Evolutionary conservation across 2,113 vertebrate genomes (phyloP).

Genomic region (Cephalopholis sonnerati): DNA sequence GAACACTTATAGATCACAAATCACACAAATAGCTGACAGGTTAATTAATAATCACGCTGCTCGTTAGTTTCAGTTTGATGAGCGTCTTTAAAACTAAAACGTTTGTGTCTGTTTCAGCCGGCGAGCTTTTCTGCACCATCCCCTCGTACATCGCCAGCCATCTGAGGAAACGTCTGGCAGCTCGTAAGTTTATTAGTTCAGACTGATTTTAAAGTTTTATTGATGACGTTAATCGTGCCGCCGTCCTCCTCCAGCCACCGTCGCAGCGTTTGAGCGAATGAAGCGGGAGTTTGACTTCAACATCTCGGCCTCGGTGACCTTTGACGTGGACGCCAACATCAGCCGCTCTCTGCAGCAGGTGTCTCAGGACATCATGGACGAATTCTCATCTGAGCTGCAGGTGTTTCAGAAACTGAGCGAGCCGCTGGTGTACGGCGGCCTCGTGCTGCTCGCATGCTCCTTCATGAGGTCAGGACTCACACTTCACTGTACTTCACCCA

Average conservation of each 20-base stretch:
- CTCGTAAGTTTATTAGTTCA: conserved; percentile 83
- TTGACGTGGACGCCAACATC: conserved; percentile 81
- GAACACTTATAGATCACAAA: no score
- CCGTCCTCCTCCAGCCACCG: conserved; percentile 78
- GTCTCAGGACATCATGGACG: conserved; percentile 84
- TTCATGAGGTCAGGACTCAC: conserved; percentile 82
- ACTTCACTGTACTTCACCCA: background rate
- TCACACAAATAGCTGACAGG: no score
- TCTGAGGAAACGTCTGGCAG: conserved; percentile 66
- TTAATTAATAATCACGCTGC: no score
- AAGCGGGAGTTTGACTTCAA: conserved; percentile 92
- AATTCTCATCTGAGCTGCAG: conserved; percentile 72
- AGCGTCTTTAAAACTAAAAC: background rate
- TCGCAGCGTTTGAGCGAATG: conserved; percentile 79
- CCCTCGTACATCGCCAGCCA: conserved; percentile 86
- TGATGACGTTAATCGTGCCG: fast-evolving
- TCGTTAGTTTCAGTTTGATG: no score
- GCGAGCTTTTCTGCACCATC: conserved; percentile 87
- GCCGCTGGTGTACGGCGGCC: conserved; percentile 77
- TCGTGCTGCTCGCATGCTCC: conserved; percentile 80
- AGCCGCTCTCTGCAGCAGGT: conserved; percentile 87
- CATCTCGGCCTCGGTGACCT: conserved; percentile 80
- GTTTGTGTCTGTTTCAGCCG: conserved; percentile 72
- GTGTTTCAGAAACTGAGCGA: conserved; percentile 50
- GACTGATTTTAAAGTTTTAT: background rate